A percentile compares a stretch with the other conserved stretches of the same genome.
phyloP scores from a whole-genome alignment of 1,140 invertebrate genomes.

The Trichonephila clavipes region DNA sequence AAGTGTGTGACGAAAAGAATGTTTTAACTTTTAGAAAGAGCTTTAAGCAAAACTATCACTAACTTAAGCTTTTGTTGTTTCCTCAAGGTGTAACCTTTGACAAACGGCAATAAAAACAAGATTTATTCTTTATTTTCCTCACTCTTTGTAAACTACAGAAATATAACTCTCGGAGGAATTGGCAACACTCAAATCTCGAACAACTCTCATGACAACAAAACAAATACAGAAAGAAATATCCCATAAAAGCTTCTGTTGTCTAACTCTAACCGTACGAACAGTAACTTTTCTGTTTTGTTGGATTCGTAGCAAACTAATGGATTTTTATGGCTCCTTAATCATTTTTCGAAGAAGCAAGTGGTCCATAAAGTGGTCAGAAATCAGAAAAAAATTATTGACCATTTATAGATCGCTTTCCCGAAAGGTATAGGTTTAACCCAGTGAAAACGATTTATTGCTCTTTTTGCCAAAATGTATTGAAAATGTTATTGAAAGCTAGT shows the following conservation, averaged over 20 bases:
- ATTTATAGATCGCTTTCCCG: neutral
- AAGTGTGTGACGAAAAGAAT: no score
- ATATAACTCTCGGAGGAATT: neutral
- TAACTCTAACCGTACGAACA: no score
- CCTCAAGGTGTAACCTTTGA: neutral
- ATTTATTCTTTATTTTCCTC: neutral
- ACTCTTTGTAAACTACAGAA: neutral
- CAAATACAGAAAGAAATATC: neutral
- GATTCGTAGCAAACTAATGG: neutral
- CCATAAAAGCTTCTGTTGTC: neutral
- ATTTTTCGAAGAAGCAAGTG: neutral
- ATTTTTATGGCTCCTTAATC: slow-evolving; percentile 18
- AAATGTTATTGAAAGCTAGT: no score
- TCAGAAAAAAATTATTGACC: neutral
- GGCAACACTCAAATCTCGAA: neutral
- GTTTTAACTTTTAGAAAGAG: no score
- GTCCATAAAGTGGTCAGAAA: neutral
- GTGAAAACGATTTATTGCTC: neutral
- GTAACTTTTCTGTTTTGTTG: neutral
- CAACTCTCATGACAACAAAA: neutral
- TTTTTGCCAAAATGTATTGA: neutral
- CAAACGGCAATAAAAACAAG: neutral
- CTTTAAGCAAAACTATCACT: no score
- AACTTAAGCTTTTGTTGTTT: no score
- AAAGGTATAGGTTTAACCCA: neutral